A percentile compares a stretch with the other conserved stretches of the same genome.
phyloP scores from a whole-genome alignment of 2,888 invertebrate genomes.

The Linnaemya tessellans region DNA sequence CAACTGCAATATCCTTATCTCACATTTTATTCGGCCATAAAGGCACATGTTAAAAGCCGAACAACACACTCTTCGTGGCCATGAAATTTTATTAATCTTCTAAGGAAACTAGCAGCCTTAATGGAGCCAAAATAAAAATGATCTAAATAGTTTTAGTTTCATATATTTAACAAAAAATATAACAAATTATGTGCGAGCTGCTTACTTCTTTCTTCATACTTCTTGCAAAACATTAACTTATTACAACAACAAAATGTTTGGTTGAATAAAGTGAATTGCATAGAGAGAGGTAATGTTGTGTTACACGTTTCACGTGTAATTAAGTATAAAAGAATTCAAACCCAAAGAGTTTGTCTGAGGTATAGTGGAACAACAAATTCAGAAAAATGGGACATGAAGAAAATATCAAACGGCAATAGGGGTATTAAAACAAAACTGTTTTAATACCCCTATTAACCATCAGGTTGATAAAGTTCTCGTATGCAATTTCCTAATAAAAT shows the following conservation, averaged over 20 bases:
- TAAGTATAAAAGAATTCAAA: too few species aligned
- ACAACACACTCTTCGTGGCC: neutral
- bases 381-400: too few species aligned
- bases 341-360: too few species aligned
- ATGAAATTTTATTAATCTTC: conserved; percentile 8
- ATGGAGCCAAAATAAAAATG: neutral
- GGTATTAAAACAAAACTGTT: too few species aligned
- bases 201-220: neutral
- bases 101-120: neutral
- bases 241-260: neutral
- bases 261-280: neutral
- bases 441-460: too few species aligned
- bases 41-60: neutral
- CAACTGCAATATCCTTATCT: neutral
- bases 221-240: neutral
- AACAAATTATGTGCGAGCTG: neutral
- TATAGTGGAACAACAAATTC: too few species aligned
- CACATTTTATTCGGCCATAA: neutral
- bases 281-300: too few species aligned
- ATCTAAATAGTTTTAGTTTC: neutral
- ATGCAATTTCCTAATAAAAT: too few species aligned
- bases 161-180: neutral
- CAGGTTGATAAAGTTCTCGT: too few species aligned
- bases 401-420: too few species aligned
- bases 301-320: too few species aligned